Conservation (phyloP, 1,140 invertebrate species). For the Drosophila pruinosa region DNA sequence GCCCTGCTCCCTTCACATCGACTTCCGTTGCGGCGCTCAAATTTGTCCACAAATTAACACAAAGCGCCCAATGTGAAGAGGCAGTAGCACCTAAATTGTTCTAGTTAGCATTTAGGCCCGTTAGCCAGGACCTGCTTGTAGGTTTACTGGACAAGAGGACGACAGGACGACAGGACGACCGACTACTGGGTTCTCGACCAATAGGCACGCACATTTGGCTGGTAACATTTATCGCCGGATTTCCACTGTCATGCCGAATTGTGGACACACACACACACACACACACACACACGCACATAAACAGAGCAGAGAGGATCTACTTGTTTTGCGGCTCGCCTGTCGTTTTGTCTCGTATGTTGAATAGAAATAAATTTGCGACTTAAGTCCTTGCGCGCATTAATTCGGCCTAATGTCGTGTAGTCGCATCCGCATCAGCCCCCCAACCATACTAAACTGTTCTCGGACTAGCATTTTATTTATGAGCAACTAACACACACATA, state of each 20-base stretch:
- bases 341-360: constrained; percentile 80
- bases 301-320: not conserved
- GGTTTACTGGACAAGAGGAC: no score
- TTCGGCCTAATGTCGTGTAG: constrained; percentile 80
- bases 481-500: constrained; percentile 33
- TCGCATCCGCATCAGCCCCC: constrained; percentile 47
- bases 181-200: no score
- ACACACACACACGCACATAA: not conserved
- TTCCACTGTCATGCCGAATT: constrained; percentile 80
- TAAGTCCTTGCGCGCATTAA: constrained; percentile 80
- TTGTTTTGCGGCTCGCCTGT: constrained; percentile 67
- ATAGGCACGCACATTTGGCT: constrained; percentile 74
- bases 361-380: constrained; percentile 81
- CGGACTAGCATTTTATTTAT: constrained; percentile 80
- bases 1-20: not conserved
- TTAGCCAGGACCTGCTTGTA: not conserved
- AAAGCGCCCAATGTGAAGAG: constrained; percentile 56
- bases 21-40: constrained; percentile 73
- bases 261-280: constrained; percentile 42
- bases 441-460: constrained; percentile 54
- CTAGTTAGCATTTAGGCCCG: constrained; percentile 64
- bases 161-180: not conserved
- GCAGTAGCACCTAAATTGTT: constrained; percentile 63
- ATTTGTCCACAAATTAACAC: constrained; percentile 81
- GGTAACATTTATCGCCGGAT: constrained; percentile 81